These are phyloP conservation scores for Poecilia wingei DNA, from an alignment of 2,797 vertebrate species.

Conservation along the genomic window DNA sequence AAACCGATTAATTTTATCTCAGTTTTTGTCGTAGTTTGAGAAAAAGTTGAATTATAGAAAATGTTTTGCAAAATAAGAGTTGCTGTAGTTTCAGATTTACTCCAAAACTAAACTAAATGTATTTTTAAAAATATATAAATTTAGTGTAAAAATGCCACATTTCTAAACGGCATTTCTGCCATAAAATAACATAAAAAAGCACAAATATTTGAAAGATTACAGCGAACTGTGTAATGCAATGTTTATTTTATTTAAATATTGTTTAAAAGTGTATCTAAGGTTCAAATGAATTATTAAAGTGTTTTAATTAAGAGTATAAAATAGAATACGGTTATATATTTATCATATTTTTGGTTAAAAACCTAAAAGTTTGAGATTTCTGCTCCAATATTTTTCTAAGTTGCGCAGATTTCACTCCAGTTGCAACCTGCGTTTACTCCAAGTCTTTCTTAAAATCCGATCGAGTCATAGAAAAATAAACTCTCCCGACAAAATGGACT, in stretches of 20 bases:
- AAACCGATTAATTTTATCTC: slow-evolving; percentile 16
- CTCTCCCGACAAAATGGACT: slow-evolving; percentile 47
- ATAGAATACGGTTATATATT: neutral
- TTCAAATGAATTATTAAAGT: neutral
- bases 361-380: neutral
- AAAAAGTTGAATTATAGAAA: slow-evolving; percentile 2
- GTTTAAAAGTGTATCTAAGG: neutral
- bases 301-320: neutral
- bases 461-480: slow-evolving; percentile 37
- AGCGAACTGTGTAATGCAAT: neutral
- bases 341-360: neutral
- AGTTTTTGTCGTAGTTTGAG: neutral
- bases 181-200: neutral
- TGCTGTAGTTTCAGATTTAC: slow-evolving; percentile 12
- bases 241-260: neutral
- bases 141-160: neutral
- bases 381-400: neutral
- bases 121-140: neutral
- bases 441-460: slow-evolving; percentile 30
- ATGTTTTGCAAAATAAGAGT: neutral
- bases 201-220: neutral
- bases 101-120: neutral
- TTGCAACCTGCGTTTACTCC: slow-evolving; percentile 31
- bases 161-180: neutral
- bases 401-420: slow-evolving; percentile 17